Conservation (phyloP, 2,888 invertebrate species). For the Andrena trimmerana region DNA sequence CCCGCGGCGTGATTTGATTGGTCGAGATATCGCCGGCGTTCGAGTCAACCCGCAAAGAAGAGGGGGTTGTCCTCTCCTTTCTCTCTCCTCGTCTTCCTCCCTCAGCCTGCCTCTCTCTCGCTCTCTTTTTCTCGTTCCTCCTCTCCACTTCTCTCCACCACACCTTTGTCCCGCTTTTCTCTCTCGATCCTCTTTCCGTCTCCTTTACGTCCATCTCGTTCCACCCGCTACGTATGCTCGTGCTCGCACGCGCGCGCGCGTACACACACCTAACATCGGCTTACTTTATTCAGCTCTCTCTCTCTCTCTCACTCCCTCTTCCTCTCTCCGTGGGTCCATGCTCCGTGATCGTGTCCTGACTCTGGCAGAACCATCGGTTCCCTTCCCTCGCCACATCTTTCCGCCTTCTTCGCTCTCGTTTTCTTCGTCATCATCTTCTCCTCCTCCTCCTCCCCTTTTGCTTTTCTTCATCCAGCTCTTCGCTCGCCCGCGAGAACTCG, state of each 20-base stretch:
- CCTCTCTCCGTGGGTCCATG: conserved; percentile 69
- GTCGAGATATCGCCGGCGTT: conserved; percentile 85
- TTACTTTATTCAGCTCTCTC: conserved; percentile 66
- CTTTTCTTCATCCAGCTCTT: conserved; percentile 31
- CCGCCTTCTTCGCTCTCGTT: conserved; percentile 50
- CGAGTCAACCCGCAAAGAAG: conserved; percentile 80
- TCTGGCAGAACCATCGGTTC: conserved; percentile 67
- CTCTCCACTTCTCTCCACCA: conserved; percentile 57
- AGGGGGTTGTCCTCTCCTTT: conserved; percentile 79
- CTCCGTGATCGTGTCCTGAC: conserved; percentile 78
- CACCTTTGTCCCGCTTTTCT: conserved; percentile 63
- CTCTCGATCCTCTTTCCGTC: conserved; percentile 64
- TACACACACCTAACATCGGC: conserved; percentile 40
- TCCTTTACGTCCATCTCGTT: conserved; percentile 60
- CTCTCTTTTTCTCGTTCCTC: conserved; percentile 62
- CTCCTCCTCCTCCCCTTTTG: conserved; percentile 4
- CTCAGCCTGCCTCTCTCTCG: conserved; percentile 38
- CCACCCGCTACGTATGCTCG: conserved; percentile 44
- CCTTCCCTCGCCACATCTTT: conserved; percentile 31
- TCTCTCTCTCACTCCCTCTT: background rate
- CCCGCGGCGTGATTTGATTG: conserved; percentile 84
- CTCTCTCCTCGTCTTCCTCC: conserved; percentile 65
- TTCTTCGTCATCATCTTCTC: conserved; percentile 52
- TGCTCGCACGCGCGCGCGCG: conserved; percentile 24
- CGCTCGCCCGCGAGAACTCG: conserved; percentile 47